Conservation (phyloP, 2,888 invertebrate species). For the Meandrusa payeni region DNA sequence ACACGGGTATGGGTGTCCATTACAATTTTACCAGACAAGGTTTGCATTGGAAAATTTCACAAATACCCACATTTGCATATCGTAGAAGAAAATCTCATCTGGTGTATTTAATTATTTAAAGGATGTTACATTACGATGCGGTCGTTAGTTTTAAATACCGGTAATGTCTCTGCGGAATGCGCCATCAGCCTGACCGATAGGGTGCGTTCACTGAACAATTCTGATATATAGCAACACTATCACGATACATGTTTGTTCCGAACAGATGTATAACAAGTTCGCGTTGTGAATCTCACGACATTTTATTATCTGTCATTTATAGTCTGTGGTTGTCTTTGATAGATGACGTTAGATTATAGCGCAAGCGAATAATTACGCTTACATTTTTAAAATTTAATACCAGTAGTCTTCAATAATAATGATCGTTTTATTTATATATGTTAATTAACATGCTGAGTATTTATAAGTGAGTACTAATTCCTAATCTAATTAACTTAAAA, state of each 20-base stretch:
- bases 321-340: no score
- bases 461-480: no score
- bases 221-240: slow-evolving; percentile 1
- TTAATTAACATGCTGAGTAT: no score
- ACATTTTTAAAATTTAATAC: no score
- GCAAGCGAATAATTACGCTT: no score
- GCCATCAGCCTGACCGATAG: slow-evolving; percentile 1
- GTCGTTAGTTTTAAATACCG: not conserved
- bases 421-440: no score
- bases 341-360: no score
- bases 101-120: slow-evolving; percentile 3
- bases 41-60: not conserved
- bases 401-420: no score
- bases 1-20: not conserved
- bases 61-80: not conserved
- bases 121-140: not conserved
- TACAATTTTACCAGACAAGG: not conserved
- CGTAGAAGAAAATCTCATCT: not conserved
- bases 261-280: not conserved
- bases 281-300: no score
- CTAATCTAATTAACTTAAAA: no score
- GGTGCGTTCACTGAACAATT: slow-evolving; percentile 1
- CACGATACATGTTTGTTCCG: no score
- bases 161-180: not conserved
- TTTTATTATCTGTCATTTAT: no score